These are phyloP conservation scores for Larimichthys crocea DNA, from an alignment of 2,113 vertebrate species.

Conservation along the genomic window DNA sequence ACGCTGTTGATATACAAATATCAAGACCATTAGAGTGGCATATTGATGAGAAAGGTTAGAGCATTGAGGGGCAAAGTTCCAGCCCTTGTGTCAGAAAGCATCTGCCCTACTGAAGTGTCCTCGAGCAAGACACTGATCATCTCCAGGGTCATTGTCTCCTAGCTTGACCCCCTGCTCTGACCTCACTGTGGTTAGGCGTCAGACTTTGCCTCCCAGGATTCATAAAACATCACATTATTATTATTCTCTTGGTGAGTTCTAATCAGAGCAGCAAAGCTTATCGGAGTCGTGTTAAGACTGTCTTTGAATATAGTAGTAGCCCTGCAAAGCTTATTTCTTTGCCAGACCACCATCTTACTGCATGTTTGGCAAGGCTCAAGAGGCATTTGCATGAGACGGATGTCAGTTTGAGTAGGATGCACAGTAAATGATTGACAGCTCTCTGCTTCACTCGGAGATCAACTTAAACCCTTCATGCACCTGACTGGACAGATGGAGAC, in stretches of 20 bases:
- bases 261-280: neutral
- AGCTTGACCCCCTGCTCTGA: constrained; percentile 8
- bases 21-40: neutral
- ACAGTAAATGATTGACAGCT: neutral
- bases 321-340: neutral
- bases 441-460: neutral
- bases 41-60: constrained; percentile 38
- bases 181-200: constrained; percentile 8
- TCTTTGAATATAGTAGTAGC: neutral
- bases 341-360: neutral
- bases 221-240: neutral
- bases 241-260: neutral
- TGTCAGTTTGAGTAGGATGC: constrained; percentile 2
- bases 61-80: neutral
- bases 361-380: neutral
- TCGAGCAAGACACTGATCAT: constrained; percentile 27
- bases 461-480: neutral
- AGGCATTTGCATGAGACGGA: neutral
- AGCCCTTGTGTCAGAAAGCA: neutral
- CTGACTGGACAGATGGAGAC: neutral
- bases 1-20: constrained; percentile 10
- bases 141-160: neutral
- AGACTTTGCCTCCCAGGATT: neutral
- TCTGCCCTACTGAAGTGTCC: constrained; percentile 1
- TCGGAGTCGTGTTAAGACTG: neutral